Base-by-base conservation (phyloP, 2,113 vertebrate genomes). In the Acanthisitta chloris region DNA sequence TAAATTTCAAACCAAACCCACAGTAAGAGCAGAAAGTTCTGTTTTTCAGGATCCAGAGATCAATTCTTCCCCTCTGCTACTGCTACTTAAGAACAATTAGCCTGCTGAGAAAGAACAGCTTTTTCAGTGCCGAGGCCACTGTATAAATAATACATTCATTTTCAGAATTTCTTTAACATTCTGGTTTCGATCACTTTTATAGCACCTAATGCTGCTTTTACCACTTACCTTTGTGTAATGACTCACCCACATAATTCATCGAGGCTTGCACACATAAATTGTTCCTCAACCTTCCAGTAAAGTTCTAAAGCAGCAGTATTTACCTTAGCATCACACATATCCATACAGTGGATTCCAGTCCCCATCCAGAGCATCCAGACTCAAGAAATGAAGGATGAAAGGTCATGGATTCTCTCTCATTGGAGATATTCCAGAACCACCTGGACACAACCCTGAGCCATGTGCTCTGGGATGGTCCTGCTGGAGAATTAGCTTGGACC, bases 191-290 rank as follows among this genome's bases (percentile, higher is more conserved):
- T 85, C 78, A 62, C 51, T 79, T 93, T 93, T 80, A 79, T 52
- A 80, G 88, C 71, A 72, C 81, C 45, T 48, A 52, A 52, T 20
- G 40, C 86, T 66, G 77, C 81, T 95, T 94, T 92, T 55, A 71
- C 46, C 16, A 6, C 73, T 52, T 61, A 58, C 64, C 77, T 81
- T 20, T 10, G 1, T 24, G 52, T 55, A 86, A 82, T 67, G 74
- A 55, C 71, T 96, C 88, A 59, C 38, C 85, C 69, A 24, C 15
- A 58, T 58, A 66, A 85, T 34, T 90, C 70, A 90, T 3, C 13
- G 74, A 67, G 74, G 28, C 48, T 31, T 46, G 29, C 13, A 42
- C 23, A 11, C 52, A 59, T 83, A 72, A 67, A 80, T 92, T 51
- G 42, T 38, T 26, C 31, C 79, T 72, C 62, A 42, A 2, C 21